phyloP scores from a whole-genome alignment of 1,140 invertebrate genomes.

The Rhynchophorus ferrugineus region DNA sequence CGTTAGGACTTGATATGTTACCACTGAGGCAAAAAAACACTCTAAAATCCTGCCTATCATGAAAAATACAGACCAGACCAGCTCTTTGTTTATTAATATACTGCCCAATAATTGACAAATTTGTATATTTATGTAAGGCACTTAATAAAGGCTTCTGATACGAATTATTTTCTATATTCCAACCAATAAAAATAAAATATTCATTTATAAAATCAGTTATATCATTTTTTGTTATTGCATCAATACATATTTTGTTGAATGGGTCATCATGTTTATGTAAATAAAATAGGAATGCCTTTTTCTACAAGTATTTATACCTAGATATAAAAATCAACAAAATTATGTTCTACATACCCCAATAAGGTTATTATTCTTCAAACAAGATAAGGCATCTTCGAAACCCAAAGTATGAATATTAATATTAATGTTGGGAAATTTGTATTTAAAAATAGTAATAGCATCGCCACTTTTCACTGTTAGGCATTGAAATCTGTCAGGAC shows the following conservation, averaged over 20 bases:
- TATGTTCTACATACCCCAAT: not conserved
- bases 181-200: conserved; percentile 21
- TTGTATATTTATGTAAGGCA: conserved; percentile 9
- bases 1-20: conserved; percentile 16
- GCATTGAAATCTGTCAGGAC: not conserved
- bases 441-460: conserved; percentile 3
- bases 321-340: not conserved
- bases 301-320: conserved; percentile 8
- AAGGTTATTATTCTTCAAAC: not conserved
- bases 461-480: no score
- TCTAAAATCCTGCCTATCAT: conserved; percentile 12
- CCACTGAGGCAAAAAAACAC: conserved; percentile 21
- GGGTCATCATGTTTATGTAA: conserved; percentile 25
- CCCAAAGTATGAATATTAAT: no score
- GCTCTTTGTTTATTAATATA: conserved; percentile 12
- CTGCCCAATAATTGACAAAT: conserved; percentile 9
- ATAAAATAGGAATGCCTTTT: conserved; percentile 23
- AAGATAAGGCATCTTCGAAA: no score
- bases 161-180: conserved; percentile 21
- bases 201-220: conserved; percentile 11
- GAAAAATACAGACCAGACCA: conserved; percentile 19
- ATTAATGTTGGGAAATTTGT: no score
- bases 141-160: conserved; percentile 20
- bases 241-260: conserved; percentile 18
- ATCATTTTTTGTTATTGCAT: conserved; percentile 11